phyloP scores from a whole-genome alignment of 2,797 vertebrate species.

The Danio choprae region DNA sequence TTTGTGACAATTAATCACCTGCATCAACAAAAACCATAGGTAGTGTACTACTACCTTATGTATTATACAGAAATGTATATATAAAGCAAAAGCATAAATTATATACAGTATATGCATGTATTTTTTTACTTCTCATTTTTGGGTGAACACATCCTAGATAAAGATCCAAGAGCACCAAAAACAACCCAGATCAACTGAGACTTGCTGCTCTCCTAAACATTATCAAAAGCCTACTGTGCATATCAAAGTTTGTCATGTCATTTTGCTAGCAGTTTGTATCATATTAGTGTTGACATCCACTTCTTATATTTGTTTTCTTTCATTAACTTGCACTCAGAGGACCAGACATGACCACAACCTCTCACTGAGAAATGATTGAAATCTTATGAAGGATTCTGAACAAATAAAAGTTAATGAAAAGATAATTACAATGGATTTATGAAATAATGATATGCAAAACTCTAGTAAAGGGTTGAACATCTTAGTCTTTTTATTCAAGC shows the following conservation, averaged over 20 bases:
- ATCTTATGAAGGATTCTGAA: slow-evolving; percentile 47
- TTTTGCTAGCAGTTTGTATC: slow-evolving; percentile 41
- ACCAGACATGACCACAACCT: slow-evolving; percentile 37
- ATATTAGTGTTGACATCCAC: slow-evolving; percentile 30
- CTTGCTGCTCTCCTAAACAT: slow-evolving; percentile 17
- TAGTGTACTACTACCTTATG: too few relatives aligned
- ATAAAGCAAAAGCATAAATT: too few relatives aligned
- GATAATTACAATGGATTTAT: slow-evolving; percentile 57
- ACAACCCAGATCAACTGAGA: slow-evolving; percentile 23
- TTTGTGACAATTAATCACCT: too few relatives aligned
- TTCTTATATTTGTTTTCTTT: slow-evolving; percentile 61
- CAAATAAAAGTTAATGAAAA: slow-evolving; percentile 62
- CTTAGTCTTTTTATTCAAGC: slow-evolving; percentile 52
- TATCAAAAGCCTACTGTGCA: slow-evolving; percentile 9
- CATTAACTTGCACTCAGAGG: slow-evolving; percentile 53
- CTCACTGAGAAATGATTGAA: slow-evolving; percentile 47
- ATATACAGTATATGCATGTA: not conserved
- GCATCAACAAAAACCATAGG: too few relatives aligned
- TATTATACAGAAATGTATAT: too few relatives aligned
- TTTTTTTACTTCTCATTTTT: not conserved
- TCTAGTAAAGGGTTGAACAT: slow-evolving; percentile 33
- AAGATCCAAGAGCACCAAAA: not conserved
- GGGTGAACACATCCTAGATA: not conserved
- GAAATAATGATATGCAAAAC: slow-evolving; percentile 53
- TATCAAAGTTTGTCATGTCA: slow-evolving; percentile 3